These are phyloP conservation scores for Lepidonotus clava DNA, from an alignment of 2,888 invertebrate species.

Conservation along the genomic window DNA sequence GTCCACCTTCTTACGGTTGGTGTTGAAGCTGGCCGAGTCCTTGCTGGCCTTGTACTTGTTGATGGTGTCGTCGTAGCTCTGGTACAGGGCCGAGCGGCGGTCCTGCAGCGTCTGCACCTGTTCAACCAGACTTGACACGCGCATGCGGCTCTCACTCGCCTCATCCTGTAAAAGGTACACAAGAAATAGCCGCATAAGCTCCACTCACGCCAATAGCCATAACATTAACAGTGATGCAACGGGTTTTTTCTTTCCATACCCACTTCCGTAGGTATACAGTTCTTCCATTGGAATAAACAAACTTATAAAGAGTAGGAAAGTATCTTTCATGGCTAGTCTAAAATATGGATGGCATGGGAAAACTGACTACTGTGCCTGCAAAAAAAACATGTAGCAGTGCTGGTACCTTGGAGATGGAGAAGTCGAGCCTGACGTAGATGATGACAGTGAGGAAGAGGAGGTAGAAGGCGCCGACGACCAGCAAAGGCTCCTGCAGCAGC, in stretches of 20 bases:
- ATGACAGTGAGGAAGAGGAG: conserved; percentile 94
- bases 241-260: no score
- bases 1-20: conserved; percentile 83
- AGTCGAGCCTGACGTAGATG: conserved; percentile 96
- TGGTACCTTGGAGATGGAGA: conserved; percentile 87
- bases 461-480: conserved; percentile 93
- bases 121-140: conserved; percentile 82
- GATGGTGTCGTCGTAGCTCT: conserved; percentile 84
- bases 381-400: background rate
- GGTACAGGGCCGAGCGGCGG: conserved; percentile 84
- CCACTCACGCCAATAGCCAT: no score
- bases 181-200: no score
- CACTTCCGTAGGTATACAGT: no score
- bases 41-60: conserved; percentile 84
- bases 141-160: conserved; percentile 82
- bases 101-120: conserved; percentile 84
- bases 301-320: no score
- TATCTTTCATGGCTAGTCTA: no score
- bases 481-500: conserved; percentile 95
- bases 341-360: no score
- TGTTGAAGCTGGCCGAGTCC: conserved; percentile 81
- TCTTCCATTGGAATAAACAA: no score
- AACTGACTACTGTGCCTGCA: no score
- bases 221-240: no score
- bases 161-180: conserved; percentile 83